These are phyloP conservation scores for Urocynchramus pylzowi DNA, from an alignment of 2,113 vertebrate genomes.

Conservation along the genomic window DNA sequence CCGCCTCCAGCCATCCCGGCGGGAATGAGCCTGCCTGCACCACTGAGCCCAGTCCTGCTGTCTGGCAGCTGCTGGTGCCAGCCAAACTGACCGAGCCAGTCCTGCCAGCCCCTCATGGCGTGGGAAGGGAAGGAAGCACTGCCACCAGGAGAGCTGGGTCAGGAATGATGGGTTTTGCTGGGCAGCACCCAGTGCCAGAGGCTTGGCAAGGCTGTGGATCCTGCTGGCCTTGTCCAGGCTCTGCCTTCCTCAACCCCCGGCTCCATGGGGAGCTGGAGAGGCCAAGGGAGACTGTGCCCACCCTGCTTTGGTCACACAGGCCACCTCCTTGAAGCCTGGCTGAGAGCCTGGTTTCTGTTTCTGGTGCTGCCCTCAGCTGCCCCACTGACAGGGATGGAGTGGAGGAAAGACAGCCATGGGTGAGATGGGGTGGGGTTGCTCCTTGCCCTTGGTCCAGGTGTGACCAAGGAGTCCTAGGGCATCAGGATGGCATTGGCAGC, in stretches of 20 bases:
- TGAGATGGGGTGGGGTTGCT: neutral
- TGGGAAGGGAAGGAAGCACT: neutral
- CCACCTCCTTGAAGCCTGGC: neutral
- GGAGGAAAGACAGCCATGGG: rapidly evolving
- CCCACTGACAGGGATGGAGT: rapidly evolving
- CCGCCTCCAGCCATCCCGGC: neutral
- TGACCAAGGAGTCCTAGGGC: neutral
- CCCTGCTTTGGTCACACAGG: neutral
- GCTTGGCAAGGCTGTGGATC: neutral
- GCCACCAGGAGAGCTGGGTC: rapidly evolving
- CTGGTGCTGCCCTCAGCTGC: neutral
- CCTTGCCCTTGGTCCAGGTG: neutral
- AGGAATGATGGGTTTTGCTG: neutral
- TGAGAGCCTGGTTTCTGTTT: neutral
- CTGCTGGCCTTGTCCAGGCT: neutral
- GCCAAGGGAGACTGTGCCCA: neutral
- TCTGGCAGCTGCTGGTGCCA: neutral
- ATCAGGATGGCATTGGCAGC: neutral
- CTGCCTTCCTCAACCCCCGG: neutral
- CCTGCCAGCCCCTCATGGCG: neutral
- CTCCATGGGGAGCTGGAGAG: neutral
- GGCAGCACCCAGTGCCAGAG: neutral
- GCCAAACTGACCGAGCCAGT: neutral
- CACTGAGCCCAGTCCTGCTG: neutral
- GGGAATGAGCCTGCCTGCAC: neutral